Evolutionary conservation across 2,113 vertebrate genomes (phyloP), one percentile per base, ranked within the genome.

Genomic region (Paradoxurus hermaphroditus): DNA sequence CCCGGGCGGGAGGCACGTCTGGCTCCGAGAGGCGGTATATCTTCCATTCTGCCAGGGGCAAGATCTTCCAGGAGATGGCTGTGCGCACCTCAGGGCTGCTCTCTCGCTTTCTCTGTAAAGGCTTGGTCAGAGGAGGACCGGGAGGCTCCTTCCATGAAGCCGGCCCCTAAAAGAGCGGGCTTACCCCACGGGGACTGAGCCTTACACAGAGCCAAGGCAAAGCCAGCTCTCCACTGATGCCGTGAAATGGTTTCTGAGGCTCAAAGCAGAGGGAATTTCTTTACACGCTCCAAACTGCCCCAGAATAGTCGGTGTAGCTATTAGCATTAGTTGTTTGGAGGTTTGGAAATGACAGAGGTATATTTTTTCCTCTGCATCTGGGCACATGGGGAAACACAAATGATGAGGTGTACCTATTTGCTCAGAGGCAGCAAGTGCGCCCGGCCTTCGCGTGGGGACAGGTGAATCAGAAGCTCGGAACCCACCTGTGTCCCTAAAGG

Each of bases 111-210:
- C 29, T 82, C 34, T 39, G 4, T 59, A 63, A 56, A 34, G 89
- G 34, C 51, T 73, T 13, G 19, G 51, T 31, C 41, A 41, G 67
- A 82, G 72, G 94, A 27, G 7, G 53, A 53, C 19, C 19, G 8
- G 4, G 62, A 31, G 49, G 63, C 5, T 72, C 53, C 62, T 87
- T 53, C 44, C 31, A 8, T 25, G 39, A 91, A 72, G 84, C 62
- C 31, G 41, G 56, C n/a, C 36, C 62, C 3, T 19, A 36, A 56
- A 85, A 72, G 39, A n/a, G 23, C 21, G 84, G 90, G 90, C 7
- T 3, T 0, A 73, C 8, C n/a, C 19, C 9, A 23, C 0, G 8
- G 63, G 21, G 21, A 31, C 19, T 13, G 15, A 72, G 63, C 11
- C 31, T 23, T 11, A 18, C 49, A 12, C 16, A 0, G 63, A 3